These are phyloP conservation scores for Aradus depressus DNA, from an alignment of 2,888 invertebrate genomes.

Conservation along the genomic window DNA sequence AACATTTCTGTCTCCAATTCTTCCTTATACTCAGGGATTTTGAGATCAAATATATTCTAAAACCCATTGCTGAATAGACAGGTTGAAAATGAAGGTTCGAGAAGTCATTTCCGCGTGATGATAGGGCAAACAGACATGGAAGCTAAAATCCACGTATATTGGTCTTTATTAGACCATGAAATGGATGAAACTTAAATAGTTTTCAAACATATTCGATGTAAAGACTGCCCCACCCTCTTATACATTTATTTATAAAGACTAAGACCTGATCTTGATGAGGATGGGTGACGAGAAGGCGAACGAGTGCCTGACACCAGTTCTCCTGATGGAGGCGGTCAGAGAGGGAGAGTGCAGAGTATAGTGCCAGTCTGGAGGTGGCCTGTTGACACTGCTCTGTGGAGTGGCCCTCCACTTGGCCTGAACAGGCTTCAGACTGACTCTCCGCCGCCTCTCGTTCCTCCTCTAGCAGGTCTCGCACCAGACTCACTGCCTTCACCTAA, in stretches of 20 bases:
- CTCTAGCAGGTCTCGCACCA: constrained; percentile 48
- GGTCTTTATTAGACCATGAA: no score
- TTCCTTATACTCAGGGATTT: no score
- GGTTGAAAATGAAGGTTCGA: no score
- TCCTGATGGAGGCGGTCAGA: constrained; percentile 20
- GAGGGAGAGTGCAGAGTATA: constrained; percentile 2
- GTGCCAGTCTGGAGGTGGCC: background rate
- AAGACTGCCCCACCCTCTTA: background rate
- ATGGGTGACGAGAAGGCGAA: constrained; percentile 18
- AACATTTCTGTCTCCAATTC: no score
- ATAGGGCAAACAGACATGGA: no score
- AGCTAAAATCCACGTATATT: no score
- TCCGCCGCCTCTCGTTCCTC: constrained; percentile 38
- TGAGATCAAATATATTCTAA: no score
- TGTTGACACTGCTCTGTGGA: constrained; percentile 6
- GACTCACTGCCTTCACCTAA: constrained; percentile 46
- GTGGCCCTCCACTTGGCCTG: background rate
- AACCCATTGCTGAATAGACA: no score
- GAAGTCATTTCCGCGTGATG: no score
- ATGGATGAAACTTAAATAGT: no score
- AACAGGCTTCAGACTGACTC: background rate
- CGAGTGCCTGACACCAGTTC: constrained; percentile 24
- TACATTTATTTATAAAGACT: background rate
- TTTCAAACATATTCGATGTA: no score
- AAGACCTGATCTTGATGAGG: constrained; percentile 21